phyloP scores from a whole-genome alignment of 2,888 invertebrate genomes.

The Synanthedon formicaeformis region DNA sequence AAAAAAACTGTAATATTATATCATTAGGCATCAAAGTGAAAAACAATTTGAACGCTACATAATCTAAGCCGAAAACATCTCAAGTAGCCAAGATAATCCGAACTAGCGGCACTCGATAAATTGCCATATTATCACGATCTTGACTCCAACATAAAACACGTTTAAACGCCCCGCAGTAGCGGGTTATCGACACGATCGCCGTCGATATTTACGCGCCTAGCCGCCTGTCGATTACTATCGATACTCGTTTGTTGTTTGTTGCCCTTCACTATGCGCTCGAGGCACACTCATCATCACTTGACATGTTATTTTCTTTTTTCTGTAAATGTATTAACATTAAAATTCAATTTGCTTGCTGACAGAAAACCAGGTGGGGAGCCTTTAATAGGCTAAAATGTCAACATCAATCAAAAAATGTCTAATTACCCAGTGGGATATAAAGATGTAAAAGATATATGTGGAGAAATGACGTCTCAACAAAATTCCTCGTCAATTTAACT shows the following conservation, averaged over 20 bases:
- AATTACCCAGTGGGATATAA: too few species aligned
- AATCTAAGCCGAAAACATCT: constrained; percentile 27
- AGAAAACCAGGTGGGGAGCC: too few species aligned
- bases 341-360: too few species aligned
- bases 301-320: too few species aligned
- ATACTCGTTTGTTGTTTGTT: constrained; percentile 44
- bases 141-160: constrained; percentile 41
- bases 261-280: constrained; percentile 11
- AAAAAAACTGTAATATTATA: too few species aligned
- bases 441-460: too few species aligned
- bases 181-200: constrained; percentile 33
- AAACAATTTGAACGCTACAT: background rate
- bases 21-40: background rate
- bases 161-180: constrained; percentile 32
- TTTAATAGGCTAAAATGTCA: too few species aligned
- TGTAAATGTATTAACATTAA: too few species aligned
- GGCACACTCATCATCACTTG: constrained; percentile 18
- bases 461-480: too few species aligned
- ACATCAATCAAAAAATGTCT: too few species aligned
- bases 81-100: constrained; percentile 35
- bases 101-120: constrained; percentile 37
- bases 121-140: constrained; percentile 52
- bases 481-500: too few species aligned
- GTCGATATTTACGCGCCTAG: constrained; percentile 33
- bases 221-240: constrained; percentile 50